Conservation (phyloP, 2,888 invertebrate species). For the Pseudanteris insignis region DNA sequence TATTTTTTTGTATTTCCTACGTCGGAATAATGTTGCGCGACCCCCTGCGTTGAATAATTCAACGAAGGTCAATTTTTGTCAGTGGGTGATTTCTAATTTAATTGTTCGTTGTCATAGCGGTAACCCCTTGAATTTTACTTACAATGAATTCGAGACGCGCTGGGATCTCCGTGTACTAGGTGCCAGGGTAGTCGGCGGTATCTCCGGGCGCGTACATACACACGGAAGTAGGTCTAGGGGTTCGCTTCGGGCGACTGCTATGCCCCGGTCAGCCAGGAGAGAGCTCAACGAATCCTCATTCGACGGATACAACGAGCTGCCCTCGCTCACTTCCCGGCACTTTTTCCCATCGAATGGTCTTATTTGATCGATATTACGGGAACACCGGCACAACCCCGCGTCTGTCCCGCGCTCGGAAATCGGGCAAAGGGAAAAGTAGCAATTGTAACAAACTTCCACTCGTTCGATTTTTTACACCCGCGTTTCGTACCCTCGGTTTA, state of each 20-base stretch:
- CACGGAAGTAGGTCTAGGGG: too few species aligned
- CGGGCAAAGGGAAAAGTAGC: conserved; percentile 5
- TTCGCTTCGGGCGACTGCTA: conserved; percentile 13
- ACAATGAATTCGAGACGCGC: conserved; percentile 31
- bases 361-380: conserved; percentile 60
- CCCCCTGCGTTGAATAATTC: too few species aligned
- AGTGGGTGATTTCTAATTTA: not conserved
- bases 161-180: conserved; percentile 55
- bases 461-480: too few species aligned
- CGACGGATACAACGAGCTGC: conserved; percentile 18
- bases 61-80: not conserved
- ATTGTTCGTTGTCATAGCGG: too few species aligned
- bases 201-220: conserved; percentile 55
- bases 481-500: too few species aligned
- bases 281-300: conserved; percentile 10
- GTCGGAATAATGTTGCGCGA: too few species aligned
- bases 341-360: conserved; percentile 41
- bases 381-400: conserved; percentile 27
- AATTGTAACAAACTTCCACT: too few species aligned
- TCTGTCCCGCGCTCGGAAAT: conserved; percentile 19
- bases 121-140: too few species aligned
- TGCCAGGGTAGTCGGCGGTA: conserved; percentile 56
- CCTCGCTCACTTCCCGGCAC: conserved; percentile 42
- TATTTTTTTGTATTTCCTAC: too few species aligned
- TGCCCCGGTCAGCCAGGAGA: not conserved